Base-by-base conservation (phyloP, 2,113 vertebrate genomes). In the Tapirus terrestris region DNA sequence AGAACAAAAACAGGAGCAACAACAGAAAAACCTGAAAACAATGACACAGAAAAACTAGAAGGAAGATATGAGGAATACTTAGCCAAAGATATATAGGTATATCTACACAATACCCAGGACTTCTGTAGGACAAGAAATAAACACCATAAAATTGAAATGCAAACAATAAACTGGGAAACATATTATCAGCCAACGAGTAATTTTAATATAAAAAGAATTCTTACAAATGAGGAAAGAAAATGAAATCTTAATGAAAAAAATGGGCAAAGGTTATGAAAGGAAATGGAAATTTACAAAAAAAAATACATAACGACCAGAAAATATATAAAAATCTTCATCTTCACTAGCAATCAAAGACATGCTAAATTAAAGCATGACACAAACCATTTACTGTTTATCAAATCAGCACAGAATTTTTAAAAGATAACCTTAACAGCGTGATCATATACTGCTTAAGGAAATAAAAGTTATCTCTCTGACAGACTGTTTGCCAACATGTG, bases 201-300 rank as follows among this genome's bases (percentile, higher is more conserved):
- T 95, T 93, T 91, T 73, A 89, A 84, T 39, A 48, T n/a, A 68
- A 20, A 82, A 93, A 91, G 3, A 88, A 77, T 87, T 91, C 33
- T 67, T 58, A 60, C 20, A 72, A 83, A 73, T 51, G 23, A 85
- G 45, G 65, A 31, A 93, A 83, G 53, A 79, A 93, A 91, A 94
- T 33, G 1, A 75, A 68, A 65, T 65, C 14, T n/a, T 70, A 45
- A 61, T 84, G 58, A 63, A 43, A 83, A 83, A 79, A 70, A 79
- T 21, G 27, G 25, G 14, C 43, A 43, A 79, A 36, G 6, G 5
- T 61, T 83, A 83, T 53, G 36, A 65, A 91, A 63, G 36, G n/a
- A 90, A 93, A 65, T 25, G 21, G 51, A 91, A 77, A 72, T 87
- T 68, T 90, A 58, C 11, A 4, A 70, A 63, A 91, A 16, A 77